These are phyloP conservation scores for Leuciscus waleckii DNA, from an alignment of 2,797 vertebrate genomes.

Conservation along the genomic window DNA sequence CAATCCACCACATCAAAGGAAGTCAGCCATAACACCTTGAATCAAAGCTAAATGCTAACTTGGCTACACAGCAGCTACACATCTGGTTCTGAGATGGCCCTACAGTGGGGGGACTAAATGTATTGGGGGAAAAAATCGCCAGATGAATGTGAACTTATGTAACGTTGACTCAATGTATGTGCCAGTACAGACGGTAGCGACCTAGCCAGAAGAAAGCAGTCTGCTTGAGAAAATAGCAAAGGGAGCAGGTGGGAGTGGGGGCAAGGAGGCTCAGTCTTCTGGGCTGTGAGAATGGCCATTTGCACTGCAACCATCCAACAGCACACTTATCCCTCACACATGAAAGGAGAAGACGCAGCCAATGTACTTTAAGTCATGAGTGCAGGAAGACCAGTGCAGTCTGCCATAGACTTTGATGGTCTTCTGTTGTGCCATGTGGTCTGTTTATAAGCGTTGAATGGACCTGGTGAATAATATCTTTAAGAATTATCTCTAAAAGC, in stretches of 20 bases:
- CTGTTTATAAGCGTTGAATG: slow-evolving; percentile 51
- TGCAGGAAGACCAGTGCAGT: slow-evolving; percentile 76
- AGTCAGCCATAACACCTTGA: background rate
- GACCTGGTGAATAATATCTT: slow-evolving; percentile 52
- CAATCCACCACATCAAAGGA: background rate
- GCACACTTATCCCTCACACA: slow-evolving; percentile 65
- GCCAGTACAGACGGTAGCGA: slow-evolving; percentile 84
- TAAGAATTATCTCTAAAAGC: slow-evolving; percentile 48
- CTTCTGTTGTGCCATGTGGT: slow-evolving; percentile 83
- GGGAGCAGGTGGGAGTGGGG: slow-evolving; percentile 88
- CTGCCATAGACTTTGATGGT: slow-evolving; percentile 79
- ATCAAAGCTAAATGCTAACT: background rate
- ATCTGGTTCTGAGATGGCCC: slow-evolving; percentile 50
- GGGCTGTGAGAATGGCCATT: slow-evolving; percentile 87
- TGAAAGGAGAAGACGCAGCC: slow-evolving; percentile 72
- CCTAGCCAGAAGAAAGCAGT: slow-evolving; percentile 82
- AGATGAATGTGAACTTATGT: slow-evolving; percentile 76
- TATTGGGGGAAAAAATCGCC: slow-evolving; percentile 51
- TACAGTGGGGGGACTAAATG: slow-evolving; percentile 39
- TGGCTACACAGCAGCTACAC: slow-evolving; percentile 11
- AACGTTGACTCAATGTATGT: slow-evolving; percentile 77
- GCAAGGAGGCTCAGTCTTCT: slow-evolving; percentile 84
- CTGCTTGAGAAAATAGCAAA: slow-evolving; percentile 86
- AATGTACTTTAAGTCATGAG: slow-evolving; percentile 79
- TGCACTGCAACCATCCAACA: slow-evolving; percentile 78